Evolutionary conservation across 2,888 invertebrate genomes (phyloP), one percentile per base, ranked within the genome.

Genomic region (Apocheima hispidaria): DNA sequence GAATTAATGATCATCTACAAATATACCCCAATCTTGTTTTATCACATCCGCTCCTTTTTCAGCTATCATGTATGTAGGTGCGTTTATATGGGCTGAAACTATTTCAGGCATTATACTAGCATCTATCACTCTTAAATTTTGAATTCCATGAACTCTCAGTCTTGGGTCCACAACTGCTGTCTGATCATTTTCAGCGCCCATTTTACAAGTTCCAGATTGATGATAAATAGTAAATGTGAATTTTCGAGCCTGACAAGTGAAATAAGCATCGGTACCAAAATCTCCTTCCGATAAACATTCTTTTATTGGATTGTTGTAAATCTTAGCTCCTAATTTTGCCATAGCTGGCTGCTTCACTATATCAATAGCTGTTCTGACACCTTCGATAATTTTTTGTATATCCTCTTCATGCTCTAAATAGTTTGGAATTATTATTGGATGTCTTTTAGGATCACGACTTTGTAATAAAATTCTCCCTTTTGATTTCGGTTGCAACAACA

Each of bases 31-130:
- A 60, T 89, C 90, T 73, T 94, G 79, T 79, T 95, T 95, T 38
- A 96, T 95, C 87, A 96, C 89, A 77, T 96, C 96, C 0, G 95
- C 90, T 2, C 94, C 96, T 79, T 96, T 96, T 81, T 97, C 97
- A 4, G 96, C 97, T 71, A 97, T 96, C 96, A 97, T 96, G 63
- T 94, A 96, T 0, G 94, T 93, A 0, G 96, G 95, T 0, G 96
- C 95, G 73, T 96, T 96, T 0, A 96, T 96, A 78, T 97, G 96
- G 21, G 95, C 95, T 0, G 96, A 94, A 0, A 95, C 94, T 48
- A 97, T 95, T 79, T 94, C 94, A 0, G 97, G 97, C 94, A 97
- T 97, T 35, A 97, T 93, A 66, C 96, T 96, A 0, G 96, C 96
- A 77, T 97, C 96, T 57, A 96, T 94, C 0, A 97, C 96, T 66